Conservation (phyloP, 2,797 vertebrate species). For the Scyliorhinus canicula region DNA sequence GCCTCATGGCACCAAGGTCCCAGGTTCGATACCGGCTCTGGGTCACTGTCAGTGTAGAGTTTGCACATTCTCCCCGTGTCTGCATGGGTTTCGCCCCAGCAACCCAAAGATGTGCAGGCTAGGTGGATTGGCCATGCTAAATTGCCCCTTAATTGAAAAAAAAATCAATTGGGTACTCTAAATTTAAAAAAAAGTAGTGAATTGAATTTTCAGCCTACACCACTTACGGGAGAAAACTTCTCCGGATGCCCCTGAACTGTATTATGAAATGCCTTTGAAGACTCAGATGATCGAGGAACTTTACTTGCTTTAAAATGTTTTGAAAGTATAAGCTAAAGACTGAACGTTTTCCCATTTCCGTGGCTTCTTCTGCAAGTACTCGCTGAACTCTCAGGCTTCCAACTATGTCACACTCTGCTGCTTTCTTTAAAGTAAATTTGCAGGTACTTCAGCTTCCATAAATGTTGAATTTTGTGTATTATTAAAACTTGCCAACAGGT, state of each 20-base stretch:
- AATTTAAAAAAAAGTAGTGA: no score
- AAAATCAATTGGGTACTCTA: no score
- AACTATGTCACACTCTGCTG: not conserved
- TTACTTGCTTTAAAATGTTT: not conserved
- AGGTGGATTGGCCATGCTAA: no score
- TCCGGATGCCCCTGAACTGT: not conserved
- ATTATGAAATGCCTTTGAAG: conserved; percentile 10
- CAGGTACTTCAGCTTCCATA: not conserved
- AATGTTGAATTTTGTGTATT: not conserved
- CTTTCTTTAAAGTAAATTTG: not conserved
- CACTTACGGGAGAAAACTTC: not conserved
- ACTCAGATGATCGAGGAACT: not conserved
- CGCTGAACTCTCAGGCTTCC: not conserved
- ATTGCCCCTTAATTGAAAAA: no score
- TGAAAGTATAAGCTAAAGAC: not conserved
- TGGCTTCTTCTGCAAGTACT: not conserved
- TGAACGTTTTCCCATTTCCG: not conserved
- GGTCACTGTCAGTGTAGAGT: no score
- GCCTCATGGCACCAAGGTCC: no score
- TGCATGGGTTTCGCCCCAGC: no score
- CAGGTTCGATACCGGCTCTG: no score
- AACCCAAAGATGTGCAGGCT: no score
- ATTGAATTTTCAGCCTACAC: not conserved
- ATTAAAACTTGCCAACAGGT: not conserved
- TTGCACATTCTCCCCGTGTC: no score